A percentile compares a stretch with the other conserved stretches of the same genome.
Evolutionary conservation across 2,113 vertebrate genomes (phyloP).

Genomic region (Nothobranchius kuhntae): DNA sequence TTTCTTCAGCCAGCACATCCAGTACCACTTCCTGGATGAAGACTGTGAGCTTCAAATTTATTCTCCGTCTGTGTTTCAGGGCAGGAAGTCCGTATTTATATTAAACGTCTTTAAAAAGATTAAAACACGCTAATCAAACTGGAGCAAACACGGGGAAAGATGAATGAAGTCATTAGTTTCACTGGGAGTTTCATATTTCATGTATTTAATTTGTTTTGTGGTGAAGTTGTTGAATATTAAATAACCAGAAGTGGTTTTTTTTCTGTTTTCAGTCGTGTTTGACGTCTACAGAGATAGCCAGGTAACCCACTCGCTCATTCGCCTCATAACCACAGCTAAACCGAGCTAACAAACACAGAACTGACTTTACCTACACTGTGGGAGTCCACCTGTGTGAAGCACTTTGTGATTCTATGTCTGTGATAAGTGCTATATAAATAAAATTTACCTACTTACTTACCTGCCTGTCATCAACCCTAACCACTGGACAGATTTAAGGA

Average conservation of each 20-base stretch:
- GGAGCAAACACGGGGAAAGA: neutral
- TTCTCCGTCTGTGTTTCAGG: neutral
- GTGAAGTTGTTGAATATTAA: neutral
- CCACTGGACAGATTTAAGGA: too few relatives aligned
- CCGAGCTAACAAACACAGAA: neutral
- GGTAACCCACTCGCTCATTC: slow-evolving; percentile 75
- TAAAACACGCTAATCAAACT: neutral
- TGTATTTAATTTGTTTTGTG: neutral
- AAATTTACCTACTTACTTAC: too few relatives aligned
- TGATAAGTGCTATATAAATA: too few relatives aligned
- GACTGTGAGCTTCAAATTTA: slow-evolving; percentile 87
- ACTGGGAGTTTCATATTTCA: too few relatives aligned
- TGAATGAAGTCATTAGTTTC: neutral
- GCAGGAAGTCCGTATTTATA: slow-evolving; percentile 20
- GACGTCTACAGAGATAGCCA: slow-evolving; percentile 95
- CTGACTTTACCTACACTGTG: too few relatives aligned
- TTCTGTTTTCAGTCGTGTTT: slow-evolving; percentile 87
- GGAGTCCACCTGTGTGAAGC: too few relatives aligned
- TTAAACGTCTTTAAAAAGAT: neutral
- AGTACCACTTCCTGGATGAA: slow-evolving; percentile 93
- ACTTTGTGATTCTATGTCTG: too few relatives aligned
- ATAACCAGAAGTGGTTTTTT: neutral
- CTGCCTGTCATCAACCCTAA: too few relatives aligned
- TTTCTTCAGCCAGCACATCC: slow-evolving; percentile 89
- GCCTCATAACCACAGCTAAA: neutral